Conservation (phyloP, 2,797 vertebrate species). For the Staurois parvus region DNA sequence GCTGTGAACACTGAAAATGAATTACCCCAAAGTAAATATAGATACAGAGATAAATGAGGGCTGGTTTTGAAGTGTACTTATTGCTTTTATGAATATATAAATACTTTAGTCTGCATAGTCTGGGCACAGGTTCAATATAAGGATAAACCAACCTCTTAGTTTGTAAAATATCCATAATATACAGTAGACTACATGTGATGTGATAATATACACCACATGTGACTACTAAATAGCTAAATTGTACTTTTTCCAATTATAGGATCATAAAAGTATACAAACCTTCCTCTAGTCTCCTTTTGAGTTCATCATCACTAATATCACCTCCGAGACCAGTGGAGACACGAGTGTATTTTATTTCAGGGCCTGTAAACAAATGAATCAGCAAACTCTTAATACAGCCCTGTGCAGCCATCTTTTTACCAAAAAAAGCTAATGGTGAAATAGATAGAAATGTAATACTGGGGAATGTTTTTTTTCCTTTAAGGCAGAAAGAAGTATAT, state of each 20-base stretch:
- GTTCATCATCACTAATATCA: constrained; percentile 74
- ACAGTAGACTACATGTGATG: too few species aligned
- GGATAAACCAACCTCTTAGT: too few species aligned
- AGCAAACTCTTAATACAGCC: neutral
- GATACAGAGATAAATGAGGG: too few species aligned
- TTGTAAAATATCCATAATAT: too few species aligned
- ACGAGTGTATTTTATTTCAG: constrained; percentile 80
- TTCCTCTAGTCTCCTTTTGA: constrained; percentile 78
- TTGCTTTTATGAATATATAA: too few species aligned
- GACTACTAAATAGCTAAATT: neutral
- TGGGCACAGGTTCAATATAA: too few species aligned
- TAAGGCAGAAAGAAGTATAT: constrained; percentile 9
- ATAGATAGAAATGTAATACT: neutral
- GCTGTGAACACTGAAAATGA: too few species aligned
- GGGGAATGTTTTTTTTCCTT: neutral
- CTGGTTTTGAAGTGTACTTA: too few species aligned
- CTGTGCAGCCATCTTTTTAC: neutral
- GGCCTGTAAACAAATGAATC: constrained; percentile 68
- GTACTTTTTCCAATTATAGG: neutral
- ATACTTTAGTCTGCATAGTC: too few species aligned
- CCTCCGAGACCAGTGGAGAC: constrained; percentile 73
- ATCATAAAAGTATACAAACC: constrained; percentile 75
- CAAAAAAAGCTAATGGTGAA: neutral
- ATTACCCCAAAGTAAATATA: too few species aligned
- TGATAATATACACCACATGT: too few species aligned